Evolutionary conservation across 2,888 invertebrate species (phyloP).

Genomic region (Taenaris catops): DNA sequence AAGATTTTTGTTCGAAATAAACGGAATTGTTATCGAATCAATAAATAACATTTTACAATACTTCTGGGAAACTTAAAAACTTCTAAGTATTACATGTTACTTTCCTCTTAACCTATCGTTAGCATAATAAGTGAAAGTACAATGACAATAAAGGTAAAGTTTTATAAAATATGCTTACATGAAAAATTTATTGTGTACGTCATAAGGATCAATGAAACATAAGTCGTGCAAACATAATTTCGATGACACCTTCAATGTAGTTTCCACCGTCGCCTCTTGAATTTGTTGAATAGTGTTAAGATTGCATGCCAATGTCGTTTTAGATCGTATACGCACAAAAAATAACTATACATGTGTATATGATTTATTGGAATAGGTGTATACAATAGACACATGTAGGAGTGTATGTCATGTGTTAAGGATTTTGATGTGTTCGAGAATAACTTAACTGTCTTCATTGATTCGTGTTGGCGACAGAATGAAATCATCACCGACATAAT

Average conservation of each 20-base stretch:
- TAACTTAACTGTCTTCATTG: slow-evolving; percentile 14
- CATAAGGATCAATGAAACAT: slow-evolving; percentile 20
- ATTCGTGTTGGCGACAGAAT: too few species aligned
- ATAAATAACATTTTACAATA: too few species aligned
- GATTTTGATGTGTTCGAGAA: slow-evolving; percentile 12
- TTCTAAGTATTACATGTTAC: neutral
- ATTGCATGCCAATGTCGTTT: slow-evolving; percentile 18
- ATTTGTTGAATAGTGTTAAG: slow-evolving; percentile 23
- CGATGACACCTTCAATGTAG: slow-evolving; percentile 11
- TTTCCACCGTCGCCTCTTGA: slow-evolving; percentile 19
- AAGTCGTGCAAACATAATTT: slow-evolving; percentile 13
- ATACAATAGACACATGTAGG: slow-evolving; percentile 10
- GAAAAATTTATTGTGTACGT: slow-evolving; percentile 8
- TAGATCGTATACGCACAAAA: slow-evolving; percentile 5
- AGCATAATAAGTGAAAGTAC: slow-evolving; percentile 7
- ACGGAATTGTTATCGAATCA: too few species aligned
- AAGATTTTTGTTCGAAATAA: too few species aligned
- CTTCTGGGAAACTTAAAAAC: neutral
- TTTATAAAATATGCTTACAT: slow-evolving; percentile 19
- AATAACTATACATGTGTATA: slow-evolving; percentile 18
- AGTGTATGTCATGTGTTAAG: slow-evolving; percentile 3
- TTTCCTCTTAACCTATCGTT: slow-evolving; percentile 1
- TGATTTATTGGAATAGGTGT: slow-evolving; percentile 27
- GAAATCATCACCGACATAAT: too few species aligned
- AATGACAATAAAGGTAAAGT: slow-evolving; percentile 7